These are phyloP conservation scores for Nyctalus aviator DNA, from an alignment of 2,797 vertebrate genomes.

Conservation along the genomic window DNA sequence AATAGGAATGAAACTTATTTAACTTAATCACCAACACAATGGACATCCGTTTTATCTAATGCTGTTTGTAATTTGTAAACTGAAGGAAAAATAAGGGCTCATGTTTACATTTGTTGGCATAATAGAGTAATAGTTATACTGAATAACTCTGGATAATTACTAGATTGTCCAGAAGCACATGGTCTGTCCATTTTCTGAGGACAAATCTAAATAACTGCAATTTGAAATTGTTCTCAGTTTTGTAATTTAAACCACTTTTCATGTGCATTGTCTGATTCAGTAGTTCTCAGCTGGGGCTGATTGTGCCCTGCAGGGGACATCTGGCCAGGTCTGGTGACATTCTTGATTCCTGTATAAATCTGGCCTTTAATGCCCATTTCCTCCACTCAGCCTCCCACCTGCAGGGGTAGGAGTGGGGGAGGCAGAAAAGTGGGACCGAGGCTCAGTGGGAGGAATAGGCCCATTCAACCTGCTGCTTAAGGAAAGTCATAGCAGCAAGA, in stretches of 20 bases:
- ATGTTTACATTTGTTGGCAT: neutral
- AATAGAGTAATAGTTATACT: neutral
- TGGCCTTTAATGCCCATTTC: neutral
- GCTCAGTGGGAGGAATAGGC: neutral
- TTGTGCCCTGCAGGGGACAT: neutral
- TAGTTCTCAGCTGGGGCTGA: neutral
- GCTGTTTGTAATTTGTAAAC: neutral
- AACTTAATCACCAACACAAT: neutral
- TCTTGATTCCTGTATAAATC: neutral
- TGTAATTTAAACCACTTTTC: neutral
- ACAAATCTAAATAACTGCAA: neutral
- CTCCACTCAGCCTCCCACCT: rapidly evolving
- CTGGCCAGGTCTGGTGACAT: neutral
- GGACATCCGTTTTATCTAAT: neutral
- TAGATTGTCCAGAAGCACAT: neutral
- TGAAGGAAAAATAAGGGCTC: neutral
- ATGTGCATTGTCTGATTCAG: neutral
- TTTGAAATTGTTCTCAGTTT: neutral
- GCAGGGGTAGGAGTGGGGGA: neutral
- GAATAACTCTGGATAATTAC: too few relatives aligned
- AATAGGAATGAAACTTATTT: neutral
- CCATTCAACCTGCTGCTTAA: neutral
- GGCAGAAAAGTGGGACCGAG: neutral
- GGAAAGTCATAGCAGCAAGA: neutral
- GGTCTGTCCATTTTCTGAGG: neutral